Percentiles rank a stretch among this genome's conserved stretches.
These are phyloP conservation scores for Drosophila truncata DNA, from an alignment of 1,140 invertebrate species.

Conservation along the genomic window DNA sequence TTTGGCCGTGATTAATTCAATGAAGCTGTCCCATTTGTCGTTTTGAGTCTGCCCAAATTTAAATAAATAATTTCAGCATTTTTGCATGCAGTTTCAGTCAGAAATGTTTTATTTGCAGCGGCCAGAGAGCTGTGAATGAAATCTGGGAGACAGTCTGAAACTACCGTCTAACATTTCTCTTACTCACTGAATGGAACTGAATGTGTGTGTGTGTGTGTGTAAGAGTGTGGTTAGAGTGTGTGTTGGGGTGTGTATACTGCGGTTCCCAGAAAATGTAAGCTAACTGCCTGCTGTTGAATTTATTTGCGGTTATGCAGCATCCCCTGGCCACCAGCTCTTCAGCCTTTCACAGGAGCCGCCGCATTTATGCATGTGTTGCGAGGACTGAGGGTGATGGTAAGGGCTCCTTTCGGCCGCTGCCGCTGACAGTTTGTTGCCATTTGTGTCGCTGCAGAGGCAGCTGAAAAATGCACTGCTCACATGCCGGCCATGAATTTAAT, in stretches of 20 bases:
- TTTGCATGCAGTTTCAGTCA: constrained; percentile 6
- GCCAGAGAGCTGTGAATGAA: constrained; percentile 28
- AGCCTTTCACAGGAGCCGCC: constrained; percentile 25
- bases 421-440: constrained; percentile 67
- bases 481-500: constrained; percentile 65
- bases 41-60: constrained; percentile 25
- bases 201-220: constrained; percentile 20
- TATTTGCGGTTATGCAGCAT: constrained; percentile 64
- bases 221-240: constrained; percentile 16
- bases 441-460: constrained; percentile 35
- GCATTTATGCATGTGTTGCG: constrained; percentile 11
- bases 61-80: constrained; percentile 40
- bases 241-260: constrained; percentile 24
- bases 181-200: constrained; percentile 26
- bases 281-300: constrained; percentile 71
- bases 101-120: constrained; percentile 23
- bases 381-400: not conserved
- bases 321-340: constrained; percentile 7
- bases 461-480: constrained; percentile 59
- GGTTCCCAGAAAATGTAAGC: constrained; percentile 58
- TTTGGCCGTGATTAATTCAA: constrained; percentile 30
- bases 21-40: constrained; percentile 21
- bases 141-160: constrained; percentile 13
- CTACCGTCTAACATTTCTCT: constrained; percentile 42
- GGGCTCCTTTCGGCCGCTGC: constrained; percentile 44